Evolutionary conservation across 2,797 vertebrate species (phyloP), one percentile per base, ranked within the genome.

Genomic region (Megalops cyprinoides): DNA sequence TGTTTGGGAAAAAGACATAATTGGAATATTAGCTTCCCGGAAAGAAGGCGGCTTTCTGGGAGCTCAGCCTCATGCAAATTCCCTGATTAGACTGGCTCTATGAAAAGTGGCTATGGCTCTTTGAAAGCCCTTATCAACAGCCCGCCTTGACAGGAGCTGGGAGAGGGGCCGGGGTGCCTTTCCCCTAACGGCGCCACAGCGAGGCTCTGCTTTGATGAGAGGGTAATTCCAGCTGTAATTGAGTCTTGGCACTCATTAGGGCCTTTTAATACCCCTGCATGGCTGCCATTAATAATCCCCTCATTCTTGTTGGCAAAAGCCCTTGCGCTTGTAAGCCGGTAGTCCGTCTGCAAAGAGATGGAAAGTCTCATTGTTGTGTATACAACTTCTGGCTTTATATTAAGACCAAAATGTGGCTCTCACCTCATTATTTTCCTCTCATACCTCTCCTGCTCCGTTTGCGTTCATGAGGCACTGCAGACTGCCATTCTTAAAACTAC

Each of bases 181-280:
- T 89, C 92, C 86, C 86, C 78, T 86, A 89, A 89, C 86, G 84
- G 91, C 86, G 78, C 87, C 90, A 88, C 90, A 90, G 85, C 88
- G 88, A 90, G 92, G 89, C 87, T 89, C 84, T 82, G 91, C 90
- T 92, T 92, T 93, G 92, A 93, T 92, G 92, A 94, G 88, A 85
- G 90, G 89, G 91, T 93, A 93, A 93, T 92, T 93, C 87, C 87
- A 89, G 79, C 87, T 91, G 92, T 95, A 94, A 93, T 94, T 93
- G 93, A 91, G 92, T 91, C 91, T 91, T 73, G 80, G 87, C 90
- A 89, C 93, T 93, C 92, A 92, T 94, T 94, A 93, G 91, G 87
- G 87, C 86, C 79, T 82, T 92, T 93, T 93, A 94, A 93, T 92
- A 49, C 56, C 74, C 51, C 79, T 12, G 34, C 56, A 76, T 88